phyloP scores from a whole-genome alignment of 2,113 vertebrate species.

The Myanophis thanlyinensis region DNA sequence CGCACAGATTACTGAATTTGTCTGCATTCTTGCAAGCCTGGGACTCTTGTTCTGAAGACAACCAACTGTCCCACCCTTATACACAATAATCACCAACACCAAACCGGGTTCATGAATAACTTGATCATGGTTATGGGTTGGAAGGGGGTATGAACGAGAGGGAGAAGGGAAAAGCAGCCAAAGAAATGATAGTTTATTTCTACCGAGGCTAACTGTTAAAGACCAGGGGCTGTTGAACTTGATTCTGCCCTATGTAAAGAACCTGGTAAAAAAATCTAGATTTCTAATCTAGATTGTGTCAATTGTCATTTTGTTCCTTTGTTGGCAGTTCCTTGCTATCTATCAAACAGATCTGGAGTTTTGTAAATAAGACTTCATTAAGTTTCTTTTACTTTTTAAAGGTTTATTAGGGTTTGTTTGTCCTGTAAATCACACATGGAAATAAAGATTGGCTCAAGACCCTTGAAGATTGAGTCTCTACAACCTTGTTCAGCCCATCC shows the following conservation, averaged over 20 bases:
- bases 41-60: constrained; percentile 68
- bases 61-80: background rate
- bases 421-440: background rate
- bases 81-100: background rate
- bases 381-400: too few relatives aligned
- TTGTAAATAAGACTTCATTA: background rate
- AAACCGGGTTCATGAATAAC: constrained; percentile 61
- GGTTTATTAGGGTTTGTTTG: background rate
- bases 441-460: background rate
- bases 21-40: constrained; percentile 74
- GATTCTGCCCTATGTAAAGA: constrained; percentile 38
- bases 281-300: constrained; percentile 43
- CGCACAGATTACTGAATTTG: constrained; percentile 82
- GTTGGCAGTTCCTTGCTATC: constrained; percentile 24
- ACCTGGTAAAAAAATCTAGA: constrained; percentile 35
- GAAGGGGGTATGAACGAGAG: constrained; percentile 14
- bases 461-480: background rate
- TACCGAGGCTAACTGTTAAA: constrained; percentile 44
- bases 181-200: constrained; percentile 41
- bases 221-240: constrained; percentile 52
- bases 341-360: constrained; percentile 6
- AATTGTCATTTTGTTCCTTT: constrained; percentile 33
- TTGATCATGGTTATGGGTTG: constrained; percentile 58
- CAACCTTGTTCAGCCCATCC: background rate
- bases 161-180: constrained; percentile 5